Conservation (phyloP, 1,140 invertebrate species). For the Homarus americanus region DNA sequence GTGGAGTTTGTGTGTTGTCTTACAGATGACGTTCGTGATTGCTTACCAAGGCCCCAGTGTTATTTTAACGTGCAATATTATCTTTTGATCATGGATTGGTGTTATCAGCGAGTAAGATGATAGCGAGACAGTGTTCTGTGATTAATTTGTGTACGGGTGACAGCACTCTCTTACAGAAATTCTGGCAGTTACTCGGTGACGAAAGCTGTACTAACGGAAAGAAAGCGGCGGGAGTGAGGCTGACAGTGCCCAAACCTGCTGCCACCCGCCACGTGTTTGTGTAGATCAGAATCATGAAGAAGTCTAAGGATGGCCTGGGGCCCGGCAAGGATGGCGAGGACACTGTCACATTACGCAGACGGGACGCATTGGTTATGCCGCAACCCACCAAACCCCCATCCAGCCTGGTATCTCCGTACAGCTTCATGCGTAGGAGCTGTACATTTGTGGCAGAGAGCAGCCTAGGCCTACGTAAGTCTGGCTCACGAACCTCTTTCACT, state of each 20-base stretch:
- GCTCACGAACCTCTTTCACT: slow-evolving; percentile 35
- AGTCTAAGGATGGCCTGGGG: slow-evolving; percentile 19
- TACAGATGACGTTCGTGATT: not conserved
- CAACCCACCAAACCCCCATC: slow-evolving; percentile 25
- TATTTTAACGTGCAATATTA: not conserved
- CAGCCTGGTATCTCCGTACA: slow-evolving; percentile 46
- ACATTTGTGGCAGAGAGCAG: slow-evolving; percentile 74
- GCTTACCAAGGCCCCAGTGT: not conserved
- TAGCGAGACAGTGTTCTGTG: not conserved
- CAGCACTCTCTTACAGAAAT: no score
- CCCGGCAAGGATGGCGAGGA: not conserved
- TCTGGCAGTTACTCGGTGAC: no score
- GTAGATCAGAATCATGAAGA: slow-evolving; percentile 47
- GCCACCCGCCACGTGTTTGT: not conserved
- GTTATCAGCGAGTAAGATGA: slow-evolving; percentile 5
- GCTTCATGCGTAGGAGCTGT: slow-evolving; percentile 73
- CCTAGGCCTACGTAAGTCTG: slow-evolving; percentile 49
- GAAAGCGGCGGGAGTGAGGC: not conserved
- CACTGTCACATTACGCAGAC: slow-evolving; percentile 10
- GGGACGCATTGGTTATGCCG: not conserved
- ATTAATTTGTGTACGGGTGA: not conserved
- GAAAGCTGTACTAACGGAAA: no score
- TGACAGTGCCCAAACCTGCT: not conserved
- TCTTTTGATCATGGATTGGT: not conserved
- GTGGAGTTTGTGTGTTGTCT: not conserved